A percentile compares a stretch with the other conserved stretches of the same genome.
Evolutionary conservation across 37 sponge, comb jelly and placozoan genomes (phyloP).

Genomic region (Oopsacas minuta): DNA sequence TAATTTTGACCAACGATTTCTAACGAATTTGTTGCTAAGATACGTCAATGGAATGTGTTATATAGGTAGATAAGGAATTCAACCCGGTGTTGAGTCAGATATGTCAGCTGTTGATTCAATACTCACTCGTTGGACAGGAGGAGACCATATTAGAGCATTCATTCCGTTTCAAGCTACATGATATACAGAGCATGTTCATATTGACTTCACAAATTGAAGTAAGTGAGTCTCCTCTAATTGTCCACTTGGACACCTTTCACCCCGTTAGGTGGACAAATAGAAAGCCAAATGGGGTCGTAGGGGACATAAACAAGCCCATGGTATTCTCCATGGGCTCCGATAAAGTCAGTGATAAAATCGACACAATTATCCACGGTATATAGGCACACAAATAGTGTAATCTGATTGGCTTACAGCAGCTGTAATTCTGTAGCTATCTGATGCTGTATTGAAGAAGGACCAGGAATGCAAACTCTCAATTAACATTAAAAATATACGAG

Average conservation of each 20-base stretch:
- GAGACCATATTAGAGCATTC: neutral
- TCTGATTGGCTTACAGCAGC: too few relatives aligned
- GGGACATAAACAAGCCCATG: too few relatives aligned
- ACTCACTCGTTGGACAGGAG: neutral
- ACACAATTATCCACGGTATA: too few relatives aligned
- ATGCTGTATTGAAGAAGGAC: neutral
- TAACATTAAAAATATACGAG: neutral
- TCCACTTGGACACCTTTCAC: too few relatives aligned
- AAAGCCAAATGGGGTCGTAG: too few relatives aligned
- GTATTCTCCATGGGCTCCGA: too few relatives aligned
- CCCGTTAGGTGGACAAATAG: too few relatives aligned
- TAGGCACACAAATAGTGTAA: too few relatives aligned
- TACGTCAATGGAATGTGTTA: neutral
- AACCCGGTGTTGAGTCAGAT: conserved; percentile 10
- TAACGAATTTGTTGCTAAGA: neutral
- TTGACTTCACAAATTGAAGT: neutral
- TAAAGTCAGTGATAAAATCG: too few relatives aligned
- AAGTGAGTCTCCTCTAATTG: too few relatives aligned
- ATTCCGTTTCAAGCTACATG: neutral
- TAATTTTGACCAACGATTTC: neutral
- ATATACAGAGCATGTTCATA: neutral
- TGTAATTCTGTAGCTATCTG: neutral
- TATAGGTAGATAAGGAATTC: conserved; percentile 10
- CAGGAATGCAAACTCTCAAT: neutral
- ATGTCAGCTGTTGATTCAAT: conserved; percentile 2